Conservation (phyloP, 2,797 vertebrate genomes). For the Protonibea diacanthus region DNA sequence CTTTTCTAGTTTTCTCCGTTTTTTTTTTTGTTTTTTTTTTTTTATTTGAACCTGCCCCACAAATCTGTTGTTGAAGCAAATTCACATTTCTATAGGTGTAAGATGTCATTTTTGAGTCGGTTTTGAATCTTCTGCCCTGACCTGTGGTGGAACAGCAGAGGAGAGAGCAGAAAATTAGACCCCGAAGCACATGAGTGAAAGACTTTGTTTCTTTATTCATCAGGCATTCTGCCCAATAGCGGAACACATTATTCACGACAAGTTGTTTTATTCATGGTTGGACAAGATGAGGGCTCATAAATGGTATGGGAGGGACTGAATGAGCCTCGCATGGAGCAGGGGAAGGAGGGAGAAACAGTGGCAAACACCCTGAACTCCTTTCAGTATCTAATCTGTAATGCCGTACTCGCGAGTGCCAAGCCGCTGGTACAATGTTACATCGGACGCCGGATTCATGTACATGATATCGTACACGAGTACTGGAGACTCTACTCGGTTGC, state of each 20-base stretch:
- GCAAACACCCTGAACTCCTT: conserved; percentile 57
- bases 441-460: conserved; percentile 42
- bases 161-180: conserved; percentile 36
- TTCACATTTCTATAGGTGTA: background rate
- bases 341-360: conserved; percentile 22
- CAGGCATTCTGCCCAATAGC: conserved; percentile 37
- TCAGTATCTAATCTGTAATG: conserved; percentile 62
- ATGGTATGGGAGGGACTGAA: conserved; percentile 49
- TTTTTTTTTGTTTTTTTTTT: conserved; percentile 3
- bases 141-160: conserved; percentile 18
- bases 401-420: conserved; percentile 40
- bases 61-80: conserved; percentile 1
- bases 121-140: conserved; percentile 23
- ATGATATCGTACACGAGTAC: conserved; percentile 41
- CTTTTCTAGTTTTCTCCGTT: conserved; percentile 8
- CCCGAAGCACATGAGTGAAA: conserved; percentile 16
- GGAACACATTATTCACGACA: conserved; percentile 67
- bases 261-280: conserved; percentile 74
- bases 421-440: conserved; percentile 20
- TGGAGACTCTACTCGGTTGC: conserved; percentile 25
- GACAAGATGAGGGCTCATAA: conserved; percentile 61
- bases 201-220: conserved; percentile 37
- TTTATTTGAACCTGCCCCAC: background rate
- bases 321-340: conserved; percentile 4
- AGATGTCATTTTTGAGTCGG: background rate